Evolutionary conservation across 2,113 vertebrate species (phyloP).

Genomic region (Saccopteryx leptura): DNA sequence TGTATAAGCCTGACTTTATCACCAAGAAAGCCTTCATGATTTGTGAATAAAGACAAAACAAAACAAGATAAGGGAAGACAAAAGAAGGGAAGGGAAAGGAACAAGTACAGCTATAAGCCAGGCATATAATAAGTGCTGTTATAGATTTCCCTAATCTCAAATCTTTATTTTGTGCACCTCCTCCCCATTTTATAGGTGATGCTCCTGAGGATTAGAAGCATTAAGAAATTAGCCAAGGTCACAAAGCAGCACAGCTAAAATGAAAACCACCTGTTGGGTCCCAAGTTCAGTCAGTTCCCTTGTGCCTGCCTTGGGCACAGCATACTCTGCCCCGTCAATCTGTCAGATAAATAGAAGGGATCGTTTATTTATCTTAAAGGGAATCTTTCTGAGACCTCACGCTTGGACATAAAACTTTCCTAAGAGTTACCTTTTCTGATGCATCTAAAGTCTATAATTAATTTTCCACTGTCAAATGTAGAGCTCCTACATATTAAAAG

Average conservation of each 20-base stretch:
- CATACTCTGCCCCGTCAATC: not conserved
- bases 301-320: not conserved
- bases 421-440: constrained; percentile 19
- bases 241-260: not conserved
- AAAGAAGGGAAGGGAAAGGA: not conserved
- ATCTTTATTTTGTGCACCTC: not conserved
- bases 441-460: not conserved
- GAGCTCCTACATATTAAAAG: not conserved
- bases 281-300: not conserved
- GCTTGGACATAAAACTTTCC: not conserved
- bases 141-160: not conserved
- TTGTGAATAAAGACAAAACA: not conserved
- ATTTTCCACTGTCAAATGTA: not conserved
- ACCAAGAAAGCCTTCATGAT: not conserved
- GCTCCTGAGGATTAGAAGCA: not conserved
- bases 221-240: not conserved
- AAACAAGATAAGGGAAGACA: not conserved
- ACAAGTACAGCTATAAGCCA: not conserved
- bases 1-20: not conserved
- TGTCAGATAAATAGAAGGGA: not conserved
- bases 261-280: not conserved
- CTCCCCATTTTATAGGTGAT: not conserved
- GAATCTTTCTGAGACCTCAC: not conserved
- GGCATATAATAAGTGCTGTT: not conserved
- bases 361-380: constrained; percentile 15